Conservation (phyloP, 2,888 invertebrate species). For the Pseudanteris insignis region DNA sequence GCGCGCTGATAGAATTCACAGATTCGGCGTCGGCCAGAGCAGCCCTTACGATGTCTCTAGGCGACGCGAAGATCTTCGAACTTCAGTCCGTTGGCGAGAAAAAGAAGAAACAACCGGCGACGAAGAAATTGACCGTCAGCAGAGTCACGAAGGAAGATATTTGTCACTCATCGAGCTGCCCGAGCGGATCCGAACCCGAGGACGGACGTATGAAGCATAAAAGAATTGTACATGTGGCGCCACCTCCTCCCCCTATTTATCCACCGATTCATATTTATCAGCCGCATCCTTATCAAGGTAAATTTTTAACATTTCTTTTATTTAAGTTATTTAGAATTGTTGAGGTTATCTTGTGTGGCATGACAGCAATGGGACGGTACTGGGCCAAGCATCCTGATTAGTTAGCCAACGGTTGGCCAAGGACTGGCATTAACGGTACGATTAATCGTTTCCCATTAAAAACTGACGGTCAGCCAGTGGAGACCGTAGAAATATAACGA, state of each 20-base stretch:
- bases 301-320: slow-evolving; percentile 1
- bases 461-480: too few relatives aligned
- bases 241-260: slow-evolving; percentile 62
- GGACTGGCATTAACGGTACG: too few relatives aligned
- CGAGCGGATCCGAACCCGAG: slow-evolving; percentile 69
- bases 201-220: slow-evolving; percentile 64
- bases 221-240: slow-evolving; percentile 64
- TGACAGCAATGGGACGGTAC: too few relatives aligned
- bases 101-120: slow-evolving; percentile 72
- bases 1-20: slow-evolving; percentile 91
- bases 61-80: slow-evolving; percentile 77
- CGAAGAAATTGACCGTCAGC: slow-evolving; percentile 72
- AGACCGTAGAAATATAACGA: too few relatives aligned
- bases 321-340: too few relatives aligned
- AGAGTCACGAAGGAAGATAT: slow-evolving; percentile 65
- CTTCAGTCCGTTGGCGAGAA: slow-evolving; percentile 77
- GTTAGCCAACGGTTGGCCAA: too few relatives aligned
- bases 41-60: slow-evolving; percentile 75
- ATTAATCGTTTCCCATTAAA: too few relatives aligned
- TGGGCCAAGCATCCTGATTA: too few relatives aligned
- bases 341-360: too few relatives aligned
- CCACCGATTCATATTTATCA: slow-evolving; percentile 64
- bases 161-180: slow-evolving; percentile 68
- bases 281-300: slow-evolving; percentile 56
- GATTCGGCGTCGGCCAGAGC: slow-evolving; percentile 85